Conservation (phyloP, 2,888 invertebrate genomes). For the Epistrophe eligans region DNA sequence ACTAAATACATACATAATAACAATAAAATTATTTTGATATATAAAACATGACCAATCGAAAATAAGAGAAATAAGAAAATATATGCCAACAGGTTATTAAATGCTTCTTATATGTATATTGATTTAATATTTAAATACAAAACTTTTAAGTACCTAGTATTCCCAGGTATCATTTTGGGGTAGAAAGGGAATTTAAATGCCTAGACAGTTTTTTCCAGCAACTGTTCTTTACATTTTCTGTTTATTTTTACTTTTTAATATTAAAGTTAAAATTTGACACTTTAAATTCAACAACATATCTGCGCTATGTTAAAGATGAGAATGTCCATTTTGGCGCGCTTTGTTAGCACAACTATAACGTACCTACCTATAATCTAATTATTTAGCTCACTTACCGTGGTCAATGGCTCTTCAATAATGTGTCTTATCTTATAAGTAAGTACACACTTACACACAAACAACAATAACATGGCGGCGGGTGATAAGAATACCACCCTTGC, state of each 20-base stretch:
- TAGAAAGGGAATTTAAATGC: neutral
- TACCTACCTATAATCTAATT: constrained; percentile 28
- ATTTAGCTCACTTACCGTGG: constrained; percentile 47
- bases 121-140: neutral
- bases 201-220: neutral
- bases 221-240: neutral
- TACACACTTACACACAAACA: neutral
- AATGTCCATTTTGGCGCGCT: constrained; percentile 41
- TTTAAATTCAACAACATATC: neutral
- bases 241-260: neutral
- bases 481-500: constrained; percentile 23
- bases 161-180: neutral
- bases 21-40: neutral
- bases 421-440: constrained; percentile 50
- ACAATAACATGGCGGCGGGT: constrained; percentile 8
- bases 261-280: neutral
- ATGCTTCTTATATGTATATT: neutral
- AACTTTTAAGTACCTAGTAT: neutral
- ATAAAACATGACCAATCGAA: neutral
- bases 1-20: neutral
- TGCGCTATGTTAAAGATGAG: neutral
- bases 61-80: neutral
- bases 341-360: neutral
- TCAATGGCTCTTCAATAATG: constrained; percentile 60
- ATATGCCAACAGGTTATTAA: neutral